Evolutionary conservation across 1,140 invertebrate species (phyloP).

Genomic region (Caerostris extrusa): DNA sequence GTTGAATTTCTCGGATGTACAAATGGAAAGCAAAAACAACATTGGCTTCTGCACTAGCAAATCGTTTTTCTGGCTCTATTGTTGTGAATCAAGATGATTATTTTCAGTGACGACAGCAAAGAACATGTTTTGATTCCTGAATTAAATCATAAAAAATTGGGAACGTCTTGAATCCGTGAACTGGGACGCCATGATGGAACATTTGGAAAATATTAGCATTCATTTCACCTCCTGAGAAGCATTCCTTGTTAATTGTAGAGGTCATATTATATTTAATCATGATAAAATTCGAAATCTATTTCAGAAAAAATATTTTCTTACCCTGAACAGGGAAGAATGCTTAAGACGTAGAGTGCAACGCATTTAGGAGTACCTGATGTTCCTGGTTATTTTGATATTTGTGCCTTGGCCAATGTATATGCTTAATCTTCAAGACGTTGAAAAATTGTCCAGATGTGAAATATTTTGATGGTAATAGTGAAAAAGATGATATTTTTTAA

Average conservation of each 20-base stretch:
- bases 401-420: constrained; percentile 81
- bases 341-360: constrained; percentile 79
- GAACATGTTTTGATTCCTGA: constrained; percentile 83
- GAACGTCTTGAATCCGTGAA: constrained; percentile 88
- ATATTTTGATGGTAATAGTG: constrained; percentile 53
- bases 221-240: constrained; percentile 15
- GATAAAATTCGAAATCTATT: constrained; percentile 80
- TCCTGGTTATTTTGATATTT: constrained; percentile 81
- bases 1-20: constrained; percentile 90
- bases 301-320: constrained; percentile 80
- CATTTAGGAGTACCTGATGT: constrained; percentile 80
- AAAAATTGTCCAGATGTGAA: constrained; percentile 62
- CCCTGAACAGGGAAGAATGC: constrained; percentile 79
- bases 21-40: constrained; percentile 91
- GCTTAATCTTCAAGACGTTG: constrained; percentile 78
- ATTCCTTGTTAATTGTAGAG: constrained; percentile 86
- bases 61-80: constrained; percentile 83
- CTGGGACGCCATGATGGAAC: constrained; percentile 87
- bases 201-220: constrained; percentile 81
- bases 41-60: constrained; percentile 82
- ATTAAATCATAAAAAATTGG: constrained; percentile 90
- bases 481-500: background rate
- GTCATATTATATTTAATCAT: constrained; percentile 89
- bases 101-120: constrained; percentile 88
- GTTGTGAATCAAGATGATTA: constrained; percentile 90